These are phyloP conservation scores for Sipha maydis DNA, from an alignment of 2,888 invertebrate species.

Conservation along the genomic window DNA sequence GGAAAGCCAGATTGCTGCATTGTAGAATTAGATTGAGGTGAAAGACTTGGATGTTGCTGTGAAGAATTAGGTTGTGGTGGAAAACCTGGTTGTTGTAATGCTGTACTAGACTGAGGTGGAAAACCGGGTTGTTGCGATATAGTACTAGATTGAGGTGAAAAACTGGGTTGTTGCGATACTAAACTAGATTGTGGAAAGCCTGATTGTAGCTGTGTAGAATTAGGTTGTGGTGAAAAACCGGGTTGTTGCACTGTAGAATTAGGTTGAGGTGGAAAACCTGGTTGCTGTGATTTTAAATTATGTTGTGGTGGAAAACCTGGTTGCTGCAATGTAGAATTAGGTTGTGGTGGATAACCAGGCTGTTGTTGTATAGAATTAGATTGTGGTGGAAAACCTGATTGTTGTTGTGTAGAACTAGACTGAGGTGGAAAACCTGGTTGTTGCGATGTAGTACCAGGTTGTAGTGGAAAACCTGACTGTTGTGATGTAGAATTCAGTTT, in stretches of 20 bases:
- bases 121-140: conserved; percentile 64
- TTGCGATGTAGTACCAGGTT: neutral
- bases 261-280: conserved; percentile 57
- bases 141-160: conserved; percentile 63
- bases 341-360: neutral
- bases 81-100: neutral
- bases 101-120: conserved; percentile 36
- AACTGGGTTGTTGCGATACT: conserved; percentile 62
- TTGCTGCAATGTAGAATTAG: neutral
- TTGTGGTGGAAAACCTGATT: conserved; percentile 28
- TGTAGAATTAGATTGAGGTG: conserved; percentile 29
- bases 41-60: neutral
- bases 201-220: neutral
- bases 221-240: conserved; percentile 13
- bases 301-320: conserved; percentile 17
- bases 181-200: conserved; percentile 29
- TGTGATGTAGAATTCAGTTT: neutral
- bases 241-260: too few species aligned
- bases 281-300: neutral
- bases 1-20: conserved; percentile 60
- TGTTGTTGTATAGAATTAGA: conserved; percentile 63
- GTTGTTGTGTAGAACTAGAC: neutral
- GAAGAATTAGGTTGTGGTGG: neutral
- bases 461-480: neutral
- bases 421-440: conserved; percentile 20